phyloP scores from a whole-genome alignment of 1,140 invertebrate species.

The Calephelis nemesis region DNA sequence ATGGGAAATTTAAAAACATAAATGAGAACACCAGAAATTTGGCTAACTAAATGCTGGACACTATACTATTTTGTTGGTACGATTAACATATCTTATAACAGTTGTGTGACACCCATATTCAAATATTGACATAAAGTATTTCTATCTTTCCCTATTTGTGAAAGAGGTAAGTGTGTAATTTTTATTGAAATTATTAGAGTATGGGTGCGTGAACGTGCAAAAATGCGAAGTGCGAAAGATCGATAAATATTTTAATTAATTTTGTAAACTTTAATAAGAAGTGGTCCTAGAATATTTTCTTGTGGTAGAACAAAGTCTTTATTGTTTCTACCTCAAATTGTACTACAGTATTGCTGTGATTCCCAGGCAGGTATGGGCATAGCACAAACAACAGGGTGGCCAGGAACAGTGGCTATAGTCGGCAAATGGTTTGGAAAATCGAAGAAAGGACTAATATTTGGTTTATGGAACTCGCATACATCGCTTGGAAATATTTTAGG shows the following conservation, averaged over 20 bases:
- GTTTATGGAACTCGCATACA: slow-evolving; percentile 98
- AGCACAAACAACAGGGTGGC: slow-evolving; percentile 92
- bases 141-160: too few species aligned
- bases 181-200: too few species aligned
- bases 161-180: too few species aligned
- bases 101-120: too few species aligned
- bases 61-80: too few species aligned
- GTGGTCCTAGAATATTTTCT: background rate
- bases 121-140: too few species aligned
- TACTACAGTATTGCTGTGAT: background rate
- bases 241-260: background rate
- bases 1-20: too few species aligned
- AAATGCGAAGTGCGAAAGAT: background rate
- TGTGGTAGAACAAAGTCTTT: background rate
- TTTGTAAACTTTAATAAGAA: background rate
- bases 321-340: background rate
- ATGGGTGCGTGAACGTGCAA: too few species aligned
- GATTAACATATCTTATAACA: too few species aligned
- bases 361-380: slow-evolving; percentile 88
- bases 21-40: too few species aligned
- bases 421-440: slow-evolving; percentile 97
- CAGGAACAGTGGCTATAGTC: slow-evolving; percentile 95
- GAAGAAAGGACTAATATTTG: slow-evolving; percentile 95
- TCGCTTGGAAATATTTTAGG: slow-evolving; percentile 97
- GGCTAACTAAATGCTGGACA: too few species aligned